Evolutionary conservation across 2,113 vertebrate genomes (phyloP), one percentile per base, ranked within the genome.

Genomic region (Physeter macrocephalus): DNA sequence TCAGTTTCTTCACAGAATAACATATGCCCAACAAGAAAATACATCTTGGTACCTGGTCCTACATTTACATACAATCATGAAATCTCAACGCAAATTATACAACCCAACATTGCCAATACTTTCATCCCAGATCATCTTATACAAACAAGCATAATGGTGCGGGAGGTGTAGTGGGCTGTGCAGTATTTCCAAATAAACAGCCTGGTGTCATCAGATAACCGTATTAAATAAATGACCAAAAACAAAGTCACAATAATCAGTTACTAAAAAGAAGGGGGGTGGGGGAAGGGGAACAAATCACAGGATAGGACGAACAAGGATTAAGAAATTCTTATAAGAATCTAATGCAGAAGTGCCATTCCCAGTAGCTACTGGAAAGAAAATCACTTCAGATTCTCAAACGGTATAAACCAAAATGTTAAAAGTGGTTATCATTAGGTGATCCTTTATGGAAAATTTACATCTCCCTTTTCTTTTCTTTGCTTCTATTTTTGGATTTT

Each of bases 351-450:
- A 98, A 93, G 46, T 71, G 27, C 64, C 87, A 54, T 75, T 94
- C 57, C 23, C 29, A 84, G 74, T 15, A 41, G 57, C 36, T 96
- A 83, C 0, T 81, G 10, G 14, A 88, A 95, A 95, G 25, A 25
- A 90, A 93, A 89, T 90, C 13, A 94, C 11, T 95, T 95, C 20
- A 86, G n/a, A 93, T 84, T 64, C 75, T 88, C 81, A 74, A 94
- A 96, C 46, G 49, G 29, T 67, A 88, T 74, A 84, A 86, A 66
- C 7, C 78, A 95, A 82, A 96, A 86, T 54, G 17, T 67, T 90
- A 64, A 75, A 85, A 88, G n/a, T 74, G 10, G 9, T 89, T 90
- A 94, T 71, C 31, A 91, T 59, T 64, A 93, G 52, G 29, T 78
- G 5, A 43, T 92, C 54, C 43, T 77, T 80, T 62, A 74, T 29